Conservation (phyloP, 2,113 vertebrate species). For the Notothenia coriiceps region DNA sequence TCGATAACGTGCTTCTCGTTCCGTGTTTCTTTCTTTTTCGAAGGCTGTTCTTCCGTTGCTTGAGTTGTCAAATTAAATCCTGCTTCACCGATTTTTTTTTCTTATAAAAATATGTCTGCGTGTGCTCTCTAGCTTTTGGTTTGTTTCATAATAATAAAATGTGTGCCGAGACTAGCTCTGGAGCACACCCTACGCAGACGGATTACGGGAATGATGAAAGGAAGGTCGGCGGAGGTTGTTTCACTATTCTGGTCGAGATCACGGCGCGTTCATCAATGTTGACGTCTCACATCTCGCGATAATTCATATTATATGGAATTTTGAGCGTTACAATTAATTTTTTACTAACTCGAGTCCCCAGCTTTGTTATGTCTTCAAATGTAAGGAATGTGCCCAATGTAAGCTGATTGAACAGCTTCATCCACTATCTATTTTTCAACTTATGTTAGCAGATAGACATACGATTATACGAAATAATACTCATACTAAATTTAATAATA, state of each 20-base stretch:
- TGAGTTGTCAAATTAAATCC: conserved; percentile 82
- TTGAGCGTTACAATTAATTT: too few species aligned
- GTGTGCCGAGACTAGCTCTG: conserved; percentile 89
- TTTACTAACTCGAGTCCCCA: neutral
- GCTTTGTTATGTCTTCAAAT: neutral
- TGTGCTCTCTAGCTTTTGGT: conserved; percentile 84
- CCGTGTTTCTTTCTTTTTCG: conserved; percentile 59
- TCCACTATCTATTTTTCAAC: too few species aligned
- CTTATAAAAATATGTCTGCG: conserved; percentile 84
- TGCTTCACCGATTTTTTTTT: conserved; percentile 87
- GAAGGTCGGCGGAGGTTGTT: conserved; percentile 74
- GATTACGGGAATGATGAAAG: conserved; percentile 80
- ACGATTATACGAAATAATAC: too few species aligned
- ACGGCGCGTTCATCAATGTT: conserved; percentile 23
- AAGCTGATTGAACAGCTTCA: neutral
- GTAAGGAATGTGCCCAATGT: neutral
- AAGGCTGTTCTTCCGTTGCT: conserved; percentile 70
- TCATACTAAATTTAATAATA: neutral
- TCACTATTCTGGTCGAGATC: conserved; percentile 60
- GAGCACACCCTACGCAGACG: conserved; percentile 87
- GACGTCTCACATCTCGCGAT: conserved; percentile 71
- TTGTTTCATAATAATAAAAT: conserved; percentile 90
- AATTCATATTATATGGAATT: neutral
- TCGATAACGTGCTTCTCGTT: conserved; percentile 61
- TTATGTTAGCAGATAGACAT: too few species aligned